phyloP scores from a whole-genome alignment of 2,888 invertebrate genomes.

The Magallana nippona region DNA sequence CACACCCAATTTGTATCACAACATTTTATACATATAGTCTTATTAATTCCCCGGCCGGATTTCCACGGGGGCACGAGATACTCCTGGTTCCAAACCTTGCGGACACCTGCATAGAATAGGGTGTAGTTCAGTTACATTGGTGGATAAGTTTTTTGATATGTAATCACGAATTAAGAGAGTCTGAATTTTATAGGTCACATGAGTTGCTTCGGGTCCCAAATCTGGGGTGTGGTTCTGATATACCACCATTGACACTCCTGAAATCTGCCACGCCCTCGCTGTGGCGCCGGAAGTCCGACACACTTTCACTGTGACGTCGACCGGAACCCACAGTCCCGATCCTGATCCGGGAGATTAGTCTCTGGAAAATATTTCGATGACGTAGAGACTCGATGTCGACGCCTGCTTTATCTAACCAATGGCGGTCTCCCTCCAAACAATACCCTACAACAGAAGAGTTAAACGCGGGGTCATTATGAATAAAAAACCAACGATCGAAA shows the following conservation, averaged over 20 bases:
- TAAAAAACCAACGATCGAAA: too few relatives aligned
- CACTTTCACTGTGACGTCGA: constrained; percentile 38
- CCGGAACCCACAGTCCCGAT: constrained; percentile 2
- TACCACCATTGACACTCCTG: neutral
- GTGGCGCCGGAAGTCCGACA: constrained; percentile 9
- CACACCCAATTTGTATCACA: too few relatives aligned
- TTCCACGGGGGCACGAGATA: too few relatives aligned
- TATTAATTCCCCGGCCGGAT: too few relatives aligned
- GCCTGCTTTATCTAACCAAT: constrained; percentile 49
- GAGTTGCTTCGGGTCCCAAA: constrained; percentile 37
- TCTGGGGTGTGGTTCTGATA: constrained; percentile 26
- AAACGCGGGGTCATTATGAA: neutral
- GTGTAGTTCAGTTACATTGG: too few relatives aligned
- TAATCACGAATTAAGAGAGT: too few relatives aligned
- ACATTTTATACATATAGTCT: too few relatives aligned
- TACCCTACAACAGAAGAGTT: constrained; percentile 43
- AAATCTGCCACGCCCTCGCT: constrained; percentile 15
- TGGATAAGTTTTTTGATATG: too few relatives aligned
- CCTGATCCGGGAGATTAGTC: constrained; percentile 43
- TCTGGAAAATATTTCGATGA: constrained; percentile 49
- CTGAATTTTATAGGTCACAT: constrained; percentile 11
- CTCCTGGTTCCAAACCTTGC: too few relatives aligned
- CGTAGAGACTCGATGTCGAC: constrained; percentile 47
- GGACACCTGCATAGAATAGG: too few relatives aligned
- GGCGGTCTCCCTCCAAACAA: constrained; percentile 43